Conservation (phyloP, 2,113 vertebrate species). For the Neotragus moschatus region DNA sequence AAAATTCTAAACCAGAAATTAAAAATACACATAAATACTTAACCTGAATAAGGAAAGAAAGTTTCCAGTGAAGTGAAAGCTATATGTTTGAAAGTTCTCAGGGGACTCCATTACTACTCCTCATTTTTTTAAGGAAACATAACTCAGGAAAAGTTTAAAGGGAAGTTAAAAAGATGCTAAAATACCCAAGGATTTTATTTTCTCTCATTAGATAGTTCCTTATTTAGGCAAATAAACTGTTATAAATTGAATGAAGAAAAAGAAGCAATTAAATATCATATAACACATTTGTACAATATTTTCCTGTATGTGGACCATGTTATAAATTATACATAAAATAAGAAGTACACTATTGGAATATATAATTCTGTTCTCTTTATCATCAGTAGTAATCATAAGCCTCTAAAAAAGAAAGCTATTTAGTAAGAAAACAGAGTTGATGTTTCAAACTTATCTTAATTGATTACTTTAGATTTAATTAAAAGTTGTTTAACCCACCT, state of each 20-base stretch:
- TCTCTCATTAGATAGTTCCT: constrained; percentile 43
- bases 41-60: constrained; percentile 37
- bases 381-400: constrained; percentile 37
- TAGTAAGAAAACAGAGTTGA: constrained; percentile 15
- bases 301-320: not conserved
- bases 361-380: not conserved
- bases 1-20: constrained; percentile 38
- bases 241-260: constrained; percentile 14
- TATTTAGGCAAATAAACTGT: constrained; percentile 41
- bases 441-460: constrained; percentile 40
- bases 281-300: not conserved
- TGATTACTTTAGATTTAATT: constrained; percentile 32
- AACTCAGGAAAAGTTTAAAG: constrained; percentile 46
- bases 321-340: constrained; percentile 17
- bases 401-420: not conserved
- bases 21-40: constrained; percentile 17
- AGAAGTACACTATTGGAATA: not conserved
- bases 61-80: constrained; percentile 54
- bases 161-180: constrained; percentile 53
- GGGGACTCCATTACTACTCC: constrained; percentile 48
- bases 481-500: not conserved
- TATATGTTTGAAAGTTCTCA: constrained; percentile 54
- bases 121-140: constrained; percentile 37
- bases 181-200: constrained; percentile 39
- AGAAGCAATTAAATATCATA: not conserved